These are phyloP conservation scores for Penaeus indicus DNA, from an alignment of 1,140 invertebrate species.

Conservation along the genomic window DNA sequence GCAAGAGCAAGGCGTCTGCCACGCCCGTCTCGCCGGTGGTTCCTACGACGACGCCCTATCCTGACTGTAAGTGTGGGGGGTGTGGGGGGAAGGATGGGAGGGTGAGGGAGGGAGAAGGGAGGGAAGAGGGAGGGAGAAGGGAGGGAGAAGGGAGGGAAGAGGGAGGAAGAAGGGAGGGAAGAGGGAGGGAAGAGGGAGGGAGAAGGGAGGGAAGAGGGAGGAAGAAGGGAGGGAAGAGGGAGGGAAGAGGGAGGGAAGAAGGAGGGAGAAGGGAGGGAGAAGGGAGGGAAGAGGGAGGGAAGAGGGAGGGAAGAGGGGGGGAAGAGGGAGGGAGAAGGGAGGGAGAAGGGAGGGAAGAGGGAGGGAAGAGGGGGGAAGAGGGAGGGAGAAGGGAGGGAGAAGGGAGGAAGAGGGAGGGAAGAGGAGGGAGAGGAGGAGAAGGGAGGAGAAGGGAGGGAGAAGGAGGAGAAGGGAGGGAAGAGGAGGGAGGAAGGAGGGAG, in stretches of 20 bases:
- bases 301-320: too few species aligned
- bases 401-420: too few species aligned
- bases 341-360: too few species aligned
- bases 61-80: slow-evolving; percentile 14
- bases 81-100: background rate
- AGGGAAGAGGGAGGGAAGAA: background rate
- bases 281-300: background rate
- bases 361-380: too few species aligned
- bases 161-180: background rate
- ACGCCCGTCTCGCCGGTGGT: background rate
- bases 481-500: too few species aligned
- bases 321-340: too few species aligned
- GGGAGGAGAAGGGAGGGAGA: too few species aligned
- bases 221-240: background rate
- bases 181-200: background rate
- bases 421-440: too few species aligned
- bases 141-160: background rate
- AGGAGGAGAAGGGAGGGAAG: too few species aligned
- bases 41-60: slow-evolving; percentile 17
- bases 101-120: background rate
- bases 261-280: background rate
- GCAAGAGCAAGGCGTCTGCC: slow-evolving; percentile 22
- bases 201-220: background rate
- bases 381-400: fast-evolving
- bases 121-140: background rate